Evolutionary conservation across 2,888 invertebrate species (phyloP).

Genomic region (Listrodromus nycthemerus): DNA sequence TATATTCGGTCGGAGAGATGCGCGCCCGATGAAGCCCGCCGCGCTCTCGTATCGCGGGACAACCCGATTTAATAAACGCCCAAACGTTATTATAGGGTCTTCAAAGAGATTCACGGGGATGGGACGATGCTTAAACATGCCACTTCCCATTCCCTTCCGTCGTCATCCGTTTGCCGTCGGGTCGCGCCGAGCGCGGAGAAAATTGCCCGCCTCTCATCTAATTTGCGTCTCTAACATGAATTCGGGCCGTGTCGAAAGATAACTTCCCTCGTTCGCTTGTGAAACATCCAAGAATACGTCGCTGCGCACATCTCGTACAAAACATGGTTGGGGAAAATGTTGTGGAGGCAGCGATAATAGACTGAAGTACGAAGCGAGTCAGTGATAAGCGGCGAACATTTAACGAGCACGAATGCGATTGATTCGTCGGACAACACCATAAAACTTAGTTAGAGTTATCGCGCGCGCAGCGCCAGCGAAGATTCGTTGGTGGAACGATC

Average conservation of each 20-base stretch:
- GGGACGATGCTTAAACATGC: conserved; percentile 39
- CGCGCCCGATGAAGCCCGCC: background rate
- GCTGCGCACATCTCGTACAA: background rate
- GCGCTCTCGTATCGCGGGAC: background rate
- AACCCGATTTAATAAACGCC: conserved; percentile 33
- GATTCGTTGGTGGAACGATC: conserved; percentile 9
- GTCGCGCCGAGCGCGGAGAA: background rate
- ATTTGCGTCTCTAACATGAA: too few species aligned
- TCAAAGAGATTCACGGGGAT: conserved; percentile 37
- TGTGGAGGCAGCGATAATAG: too few species aligned
- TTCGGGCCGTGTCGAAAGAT: too few species aligned
- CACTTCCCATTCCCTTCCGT: background rate
- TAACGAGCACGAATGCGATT: too few species aligned
- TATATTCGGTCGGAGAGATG: background rate
- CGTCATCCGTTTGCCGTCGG: background rate
- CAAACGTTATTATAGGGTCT: conserved; percentile 33
- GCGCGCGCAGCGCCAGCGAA: background rate
- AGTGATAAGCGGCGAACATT: too few species aligned
- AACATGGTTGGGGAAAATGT: background rate
- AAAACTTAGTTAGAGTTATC: too few species aligned
- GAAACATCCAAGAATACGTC: background rate
- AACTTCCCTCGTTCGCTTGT: too few species aligned
- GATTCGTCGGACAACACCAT: too few species aligned
- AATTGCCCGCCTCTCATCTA: background rate
- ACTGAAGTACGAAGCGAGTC: too few species aligned